phyloP scores from a whole-genome alignment of 1,140 invertebrate species.

The Aphelinus atriplicis region DNA sequence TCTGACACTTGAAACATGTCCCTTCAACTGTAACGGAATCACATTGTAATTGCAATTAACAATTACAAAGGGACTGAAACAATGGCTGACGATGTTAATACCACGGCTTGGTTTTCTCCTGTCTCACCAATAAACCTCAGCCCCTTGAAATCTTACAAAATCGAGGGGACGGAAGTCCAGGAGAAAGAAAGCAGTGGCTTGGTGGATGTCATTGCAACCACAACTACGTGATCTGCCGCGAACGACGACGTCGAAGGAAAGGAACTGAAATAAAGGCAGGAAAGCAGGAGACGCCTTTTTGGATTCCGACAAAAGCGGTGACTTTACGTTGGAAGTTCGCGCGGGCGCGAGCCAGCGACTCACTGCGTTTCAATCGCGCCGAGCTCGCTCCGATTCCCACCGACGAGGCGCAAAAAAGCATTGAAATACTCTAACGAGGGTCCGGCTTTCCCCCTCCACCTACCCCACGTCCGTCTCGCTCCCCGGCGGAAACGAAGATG shows the following conservation, averaged over 20 bases:
- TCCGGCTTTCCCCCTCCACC: constrained; percentile 11
- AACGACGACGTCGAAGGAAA: neutral
- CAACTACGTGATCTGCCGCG: constrained; percentile 24
- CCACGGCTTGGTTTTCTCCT: too few relatives aligned
- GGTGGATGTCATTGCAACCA: neutral
- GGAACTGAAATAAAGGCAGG: neutral
- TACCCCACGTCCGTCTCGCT: neutral
- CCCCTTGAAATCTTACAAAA: too few relatives aligned
- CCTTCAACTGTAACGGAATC: too few relatives aligned
- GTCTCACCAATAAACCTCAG: too few relatives aligned
- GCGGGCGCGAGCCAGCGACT: constrained; percentile 16
- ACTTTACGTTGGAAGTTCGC: too few relatives aligned
- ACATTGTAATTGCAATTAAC: too few relatives aligned
- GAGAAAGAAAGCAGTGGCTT: constrained; percentile 1
- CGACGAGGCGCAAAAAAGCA: constrained; percentile 41
- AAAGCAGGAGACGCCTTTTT: neutral
- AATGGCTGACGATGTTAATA: too few relatives aligned
- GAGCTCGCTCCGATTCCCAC: constrained; percentile 26
- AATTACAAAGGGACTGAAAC: too few relatives aligned
- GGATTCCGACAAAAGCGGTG: neutral
- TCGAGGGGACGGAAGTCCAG: neutral
- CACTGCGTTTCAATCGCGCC: constrained; percentile 37
- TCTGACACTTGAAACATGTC: too few relatives aligned
- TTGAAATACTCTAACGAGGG: constrained; percentile 46
- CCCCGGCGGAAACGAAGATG: constrained; percentile 22